Evolutionary conservation across 2,113 vertebrate species (phyloP), one percentile per base, ranked within the genome.

Genomic region (Lathamus discolor): DNA sequence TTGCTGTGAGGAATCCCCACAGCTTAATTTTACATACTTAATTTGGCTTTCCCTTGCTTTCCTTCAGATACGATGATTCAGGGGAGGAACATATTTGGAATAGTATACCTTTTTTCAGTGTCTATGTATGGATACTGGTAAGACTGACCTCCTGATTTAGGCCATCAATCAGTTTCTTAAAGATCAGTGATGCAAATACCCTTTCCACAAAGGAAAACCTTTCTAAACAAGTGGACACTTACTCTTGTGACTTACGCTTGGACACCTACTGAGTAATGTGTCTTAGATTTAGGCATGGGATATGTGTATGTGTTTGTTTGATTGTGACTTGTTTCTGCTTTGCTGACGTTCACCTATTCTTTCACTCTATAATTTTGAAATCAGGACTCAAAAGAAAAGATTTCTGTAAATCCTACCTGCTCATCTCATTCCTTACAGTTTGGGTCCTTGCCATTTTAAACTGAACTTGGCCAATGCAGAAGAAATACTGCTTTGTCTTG

Each of bases 331-430:
- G 12, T 17, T 68, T 87, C 7, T 68, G 14, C 61, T 93, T 22
- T 0, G 2, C 13, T 43, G 22, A 37, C 17, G 5, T 46, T 6
- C 5, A 67, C 7, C n/a, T 70, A 16, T 24, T 37, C 8, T 4
- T 59, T 70, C 2, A 0, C 6, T 55, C 33, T 25, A 51, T 55
- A 46, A 31, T 46, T 52, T 13, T 68, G 5, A 79, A 87, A 76
- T 55, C 10, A 79, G 35, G 23, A 54, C 55, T 75, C 33, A 51
- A 33, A 83, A 49, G 7, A 54, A 67, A 88, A 64, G 33, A 64
- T 48, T 78, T 86, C n/a, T 1, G 0, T 63, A 63, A 70, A 23
- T 86, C 29, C 19, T 86, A 33, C 49, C 46, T 1, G 3, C 3
- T 4, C 25, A 54, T 81, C 46, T 80, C 15, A 37, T 67, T 78